Evolutionary conservation across 2,113 vertebrate species (phyloP), one percentile per base, ranked within the genome.

Genomic region (Suricata suricatta): DNA sequence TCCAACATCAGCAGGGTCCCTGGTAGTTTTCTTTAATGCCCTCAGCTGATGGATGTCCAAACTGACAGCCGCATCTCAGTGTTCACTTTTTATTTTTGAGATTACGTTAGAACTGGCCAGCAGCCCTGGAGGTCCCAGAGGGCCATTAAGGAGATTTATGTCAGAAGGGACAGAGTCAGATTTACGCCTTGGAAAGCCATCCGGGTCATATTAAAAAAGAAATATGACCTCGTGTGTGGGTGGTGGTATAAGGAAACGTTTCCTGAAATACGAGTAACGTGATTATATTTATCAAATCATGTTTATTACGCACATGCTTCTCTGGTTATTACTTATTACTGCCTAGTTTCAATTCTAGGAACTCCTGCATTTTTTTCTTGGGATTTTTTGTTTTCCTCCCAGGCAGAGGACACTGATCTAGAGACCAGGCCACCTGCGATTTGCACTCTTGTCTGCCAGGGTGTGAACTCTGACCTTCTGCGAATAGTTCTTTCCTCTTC

Each of bases 1-100:
- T 54, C 1, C 7, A 25, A 5, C 0, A 1, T 0, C 15, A 7
- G 0, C 9, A 6, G 3, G 8, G 52, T 6, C 3, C 31, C 10
- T 8, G 41, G 68, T 2, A 2, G 35, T 52, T 35, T 5, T 35
- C 64, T 14, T 52, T 17, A 27, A 4, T 10, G 38, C 47, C 64
- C 31, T 64, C 41, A 1, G 80, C 16, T 38, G 89, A n/a, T 66
- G 21, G 38, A 15, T 33, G n/a, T 47, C 33, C 35, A 47, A 29
- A 66, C 9, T n/a, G 25, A 35, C 72, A 29, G 1, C 35, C 21
- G 5, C 33, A 2, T 41, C 35, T 64, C 66, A 21, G 57, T 2
- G 13, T 60, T 41, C 47, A 7, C 21, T 27, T 74, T 38, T 50
- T n/a, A 76, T 47, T 72, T 84, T 16, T 29, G 50, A 80, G 47